A percentile compares a stretch with the other conserved stretches of the same genome.
phyloP scores from a whole-genome alignment of 2,888 invertebrate genomes.

The Athalia cordata region DNA sequence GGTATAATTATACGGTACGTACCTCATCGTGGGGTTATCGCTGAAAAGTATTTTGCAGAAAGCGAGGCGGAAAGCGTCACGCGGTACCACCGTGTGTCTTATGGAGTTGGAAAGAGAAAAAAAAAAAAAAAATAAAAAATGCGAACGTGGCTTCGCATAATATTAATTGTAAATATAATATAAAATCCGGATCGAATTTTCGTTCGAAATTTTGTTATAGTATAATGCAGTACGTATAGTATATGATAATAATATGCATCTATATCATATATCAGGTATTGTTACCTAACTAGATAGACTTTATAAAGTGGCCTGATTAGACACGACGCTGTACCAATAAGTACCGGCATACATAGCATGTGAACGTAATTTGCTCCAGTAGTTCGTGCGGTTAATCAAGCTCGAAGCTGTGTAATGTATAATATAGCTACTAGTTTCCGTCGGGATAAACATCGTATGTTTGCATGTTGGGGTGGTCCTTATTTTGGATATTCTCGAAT shows the following conservation, averaged over 20 bases:
- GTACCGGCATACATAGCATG: background rate
- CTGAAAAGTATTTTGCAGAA: too few relatives aligned
- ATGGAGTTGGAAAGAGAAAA: too few relatives aligned
- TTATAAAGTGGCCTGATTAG: constrained; percentile 1
- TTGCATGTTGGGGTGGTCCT: too few relatives aligned
- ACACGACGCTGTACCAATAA: constrained; percentile 13
- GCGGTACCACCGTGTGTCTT: too few relatives aligned
- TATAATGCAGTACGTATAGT: background rate
- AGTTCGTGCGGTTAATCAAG: constrained; percentile 26
- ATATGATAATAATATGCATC: background rate
- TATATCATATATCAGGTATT: background rate
- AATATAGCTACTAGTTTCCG: too few relatives aligned
- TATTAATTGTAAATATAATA: background rate
- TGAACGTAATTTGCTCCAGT: constrained; percentile 15
- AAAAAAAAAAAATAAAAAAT: too few relatives aligned
- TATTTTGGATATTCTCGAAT: too few relatives aligned
- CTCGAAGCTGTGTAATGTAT: background rate
- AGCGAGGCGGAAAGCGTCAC: too few relatives aligned
- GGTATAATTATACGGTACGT: too few relatives aligned
- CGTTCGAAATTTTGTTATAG: background rate
- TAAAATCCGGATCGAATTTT: background rate
- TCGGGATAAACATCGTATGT: too few relatives aligned
- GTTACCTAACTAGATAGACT: background rate
- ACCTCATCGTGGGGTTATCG: too few relatives aligned
- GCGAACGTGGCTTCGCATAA: too few relatives aligned